Conservation (phyloP, 2,888 invertebrate genomes). For the Gerris lacustris region DNA sequence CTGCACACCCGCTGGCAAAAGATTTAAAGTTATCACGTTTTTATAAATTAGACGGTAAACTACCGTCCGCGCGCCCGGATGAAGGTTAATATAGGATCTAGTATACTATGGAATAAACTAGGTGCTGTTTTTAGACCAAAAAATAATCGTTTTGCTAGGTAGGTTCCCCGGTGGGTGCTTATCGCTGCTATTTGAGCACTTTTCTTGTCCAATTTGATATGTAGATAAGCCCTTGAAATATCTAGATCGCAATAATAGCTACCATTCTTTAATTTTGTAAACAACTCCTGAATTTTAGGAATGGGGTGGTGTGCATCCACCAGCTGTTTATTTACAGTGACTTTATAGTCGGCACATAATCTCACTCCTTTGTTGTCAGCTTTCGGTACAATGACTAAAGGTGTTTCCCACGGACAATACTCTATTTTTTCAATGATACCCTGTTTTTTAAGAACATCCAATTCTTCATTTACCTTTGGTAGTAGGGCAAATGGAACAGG, state of each 20-base stretch:
- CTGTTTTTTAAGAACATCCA: neutral
- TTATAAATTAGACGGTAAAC: too few species aligned
- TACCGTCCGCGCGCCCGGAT: too few species aligned
- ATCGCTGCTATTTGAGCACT: neutral
- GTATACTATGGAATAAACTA: slow-evolving; percentile 18
- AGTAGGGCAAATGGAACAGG: neutral
- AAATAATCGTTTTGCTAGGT: slow-evolving; percentile 17
- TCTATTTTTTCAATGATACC: neutral
- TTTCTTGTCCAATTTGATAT: neutral
- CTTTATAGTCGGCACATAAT: neutral
- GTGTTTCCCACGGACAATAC: neutral
- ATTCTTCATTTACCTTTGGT: neutral
- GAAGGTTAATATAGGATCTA: neutral
- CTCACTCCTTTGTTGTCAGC: neutral
- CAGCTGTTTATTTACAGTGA: neutral
- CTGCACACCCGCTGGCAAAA: too few species aligned
- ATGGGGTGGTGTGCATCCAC: neutral
- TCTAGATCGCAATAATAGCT: neutral
- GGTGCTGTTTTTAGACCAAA: slow-evolving; percentile 26
- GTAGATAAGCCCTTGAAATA: neutral
- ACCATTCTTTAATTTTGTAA: neutral
- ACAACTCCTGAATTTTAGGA: neutral
- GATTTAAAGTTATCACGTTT: too few species aligned
- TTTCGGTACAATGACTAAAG: neutral
- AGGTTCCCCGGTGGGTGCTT: neutral